These are phyloP conservation scores for Machimus rusticus DNA, from an alignment of 2,888 invertebrate genomes.

Conservation along the genomic window DNA sequence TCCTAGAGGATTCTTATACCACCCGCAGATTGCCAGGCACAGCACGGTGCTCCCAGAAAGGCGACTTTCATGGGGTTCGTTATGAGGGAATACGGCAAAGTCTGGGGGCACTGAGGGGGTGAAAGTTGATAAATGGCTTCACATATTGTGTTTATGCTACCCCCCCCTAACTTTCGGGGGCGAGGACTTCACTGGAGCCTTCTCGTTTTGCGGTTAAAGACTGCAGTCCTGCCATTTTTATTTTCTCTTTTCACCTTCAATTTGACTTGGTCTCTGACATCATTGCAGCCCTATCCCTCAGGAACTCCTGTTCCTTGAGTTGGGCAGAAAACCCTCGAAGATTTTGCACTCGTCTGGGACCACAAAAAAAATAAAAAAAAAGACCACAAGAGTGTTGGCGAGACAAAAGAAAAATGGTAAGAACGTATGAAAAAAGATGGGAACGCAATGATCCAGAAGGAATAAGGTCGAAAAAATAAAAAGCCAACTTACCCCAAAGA, in stretches of 20 bases:
- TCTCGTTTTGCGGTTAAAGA: constrained; percentile 37
- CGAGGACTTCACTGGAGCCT: not conserved
- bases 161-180: not conserved
- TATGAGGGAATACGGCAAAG: not conserved
- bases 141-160: constrained; percentile 46
- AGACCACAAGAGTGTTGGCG: not conserved
- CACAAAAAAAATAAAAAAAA: not conserved
- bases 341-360: not conserved
- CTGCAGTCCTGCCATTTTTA: not conserved
- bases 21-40: not conserved
- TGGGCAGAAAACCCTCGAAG: not conserved
- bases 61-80: not conserved
- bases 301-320: not conserved
- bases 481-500: not conserved
- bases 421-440: constrained; percentile 22
- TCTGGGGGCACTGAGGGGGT: not conserved
- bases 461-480: constrained; percentile 22
- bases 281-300: not conserved
- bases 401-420: constrained; percentile 27
- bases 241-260: constrained; percentile 31
- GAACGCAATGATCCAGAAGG: constrained; percentile 38
- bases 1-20: not conserved
- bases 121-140: constrained; percentile 46
- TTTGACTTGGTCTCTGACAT: constrained; percentile 16
- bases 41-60: not conserved